Percentiles rank a stretch among this genome's conserved stretches.
Evolutionary conservation across 2,888 invertebrate genomes (phyloP).

Genomic region (Troides aeacus): DNA sequence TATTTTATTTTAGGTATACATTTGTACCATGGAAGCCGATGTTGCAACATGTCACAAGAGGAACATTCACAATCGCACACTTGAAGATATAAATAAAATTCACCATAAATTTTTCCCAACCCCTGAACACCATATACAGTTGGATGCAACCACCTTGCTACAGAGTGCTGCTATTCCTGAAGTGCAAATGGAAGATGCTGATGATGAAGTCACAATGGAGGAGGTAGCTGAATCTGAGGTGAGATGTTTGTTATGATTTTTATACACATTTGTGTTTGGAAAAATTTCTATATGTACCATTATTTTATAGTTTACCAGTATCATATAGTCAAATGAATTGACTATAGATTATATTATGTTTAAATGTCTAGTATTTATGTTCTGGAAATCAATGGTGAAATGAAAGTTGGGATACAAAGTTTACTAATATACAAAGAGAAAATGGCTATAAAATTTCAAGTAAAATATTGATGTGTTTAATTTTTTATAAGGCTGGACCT

Average conservation of each 20-base stretch:
- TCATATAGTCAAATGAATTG: too few species aligned
- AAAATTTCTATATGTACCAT: constrained; percentile 2
- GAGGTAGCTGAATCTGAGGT: constrained; percentile 72
- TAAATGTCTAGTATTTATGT: too few species aligned
- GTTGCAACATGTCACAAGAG: constrained; percentile 87
- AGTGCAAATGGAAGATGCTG: constrained; percentile 90
- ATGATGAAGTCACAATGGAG: constrained; percentile 66
- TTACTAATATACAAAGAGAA: too few species aligned
- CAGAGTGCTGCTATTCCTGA: constrained; percentile 91
- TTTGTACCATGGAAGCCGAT: constrained; percentile 93
- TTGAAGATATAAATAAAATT: constrained; percentile 88
- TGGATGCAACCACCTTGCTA: constrained; percentile 91
- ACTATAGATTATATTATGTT: too few species aligned
- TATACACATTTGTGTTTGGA: constrained; percentile 1
- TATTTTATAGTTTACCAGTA: too few species aligned
- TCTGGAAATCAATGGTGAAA: too few species aligned
- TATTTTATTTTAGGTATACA: constrained; percentile 85
- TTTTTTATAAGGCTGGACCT: too few species aligned
- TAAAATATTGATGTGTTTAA: too few species aligned
- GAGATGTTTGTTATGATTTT: constrained; percentile 44
- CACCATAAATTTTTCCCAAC: constrained; percentile 87
- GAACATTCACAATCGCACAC: constrained; percentile 90
- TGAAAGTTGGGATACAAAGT: too few species aligned
- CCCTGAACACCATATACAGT: constrained; percentile 88
- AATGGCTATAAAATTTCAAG: too few species aligned